These are phyloP conservation scores for Chiroxiphia lanceolata DNA, from an alignment of 2,797 vertebrate genomes.

Conservation along the genomic window DNA sequence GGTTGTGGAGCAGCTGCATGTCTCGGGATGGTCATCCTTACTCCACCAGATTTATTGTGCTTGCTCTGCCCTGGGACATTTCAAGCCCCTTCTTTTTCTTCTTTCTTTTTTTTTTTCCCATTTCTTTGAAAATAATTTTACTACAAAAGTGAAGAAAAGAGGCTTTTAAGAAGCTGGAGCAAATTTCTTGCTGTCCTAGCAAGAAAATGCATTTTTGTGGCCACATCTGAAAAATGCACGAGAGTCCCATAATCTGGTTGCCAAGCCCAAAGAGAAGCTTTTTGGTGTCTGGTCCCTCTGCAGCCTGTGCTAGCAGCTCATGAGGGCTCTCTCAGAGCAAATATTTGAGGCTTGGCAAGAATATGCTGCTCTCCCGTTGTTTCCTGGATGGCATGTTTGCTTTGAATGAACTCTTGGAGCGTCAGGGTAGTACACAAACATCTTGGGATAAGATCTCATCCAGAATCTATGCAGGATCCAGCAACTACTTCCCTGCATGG, in stretches of 20 bases:
- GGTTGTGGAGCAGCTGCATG: fast-evolving
- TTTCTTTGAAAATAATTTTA: neutral
- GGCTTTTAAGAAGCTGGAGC: neutral
- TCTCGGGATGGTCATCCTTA: neutral
- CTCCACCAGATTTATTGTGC: neutral
- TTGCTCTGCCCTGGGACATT: neutral
- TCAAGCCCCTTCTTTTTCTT: neutral
- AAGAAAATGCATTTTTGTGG: conserved; percentile 48
- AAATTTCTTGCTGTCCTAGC: conserved; percentile 8
- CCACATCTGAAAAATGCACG: neutral
- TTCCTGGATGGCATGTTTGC: conserved; percentile 33
- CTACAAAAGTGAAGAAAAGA: neutral
- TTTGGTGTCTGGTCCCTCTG: neutral
- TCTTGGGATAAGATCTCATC: neutral
- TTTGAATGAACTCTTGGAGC: conserved; percentile 26
- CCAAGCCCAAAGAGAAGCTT: neutral
- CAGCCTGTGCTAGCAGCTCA: conserved; percentile 18
- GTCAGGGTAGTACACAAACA: neutral
- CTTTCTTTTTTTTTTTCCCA: neutral
- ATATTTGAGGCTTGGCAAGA: conserved; percentile 53
- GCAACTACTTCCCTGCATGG: neutral
- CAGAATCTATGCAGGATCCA: neutral
- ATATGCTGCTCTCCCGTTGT: neutral
- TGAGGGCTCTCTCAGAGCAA: neutral
- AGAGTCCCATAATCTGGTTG: neutral